These are phyloP conservation scores for Netelia fuscicornis DNA, from an alignment of 2,888 invertebrate genomes.

Conservation along the genomic window DNA sequence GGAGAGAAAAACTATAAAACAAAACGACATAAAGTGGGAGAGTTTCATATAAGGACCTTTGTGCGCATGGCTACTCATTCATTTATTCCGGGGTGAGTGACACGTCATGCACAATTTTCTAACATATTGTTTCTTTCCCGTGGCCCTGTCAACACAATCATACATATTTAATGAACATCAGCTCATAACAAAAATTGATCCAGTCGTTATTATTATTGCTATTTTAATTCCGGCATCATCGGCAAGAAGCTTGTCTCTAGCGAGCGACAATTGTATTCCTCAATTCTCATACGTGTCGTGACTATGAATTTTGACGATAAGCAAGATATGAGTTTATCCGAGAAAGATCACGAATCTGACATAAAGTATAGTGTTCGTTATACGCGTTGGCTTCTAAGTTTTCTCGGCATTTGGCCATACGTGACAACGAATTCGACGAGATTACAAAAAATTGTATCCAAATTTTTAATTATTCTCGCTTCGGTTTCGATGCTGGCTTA, in stretches of 20 bases:
- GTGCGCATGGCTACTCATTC: neutral
- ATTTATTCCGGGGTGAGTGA: neutral
- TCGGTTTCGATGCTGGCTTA: conserved; percentile 2
- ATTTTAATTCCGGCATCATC: too few relatives aligned
- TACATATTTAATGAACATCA: too few relatives aligned
- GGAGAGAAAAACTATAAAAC: neutral
- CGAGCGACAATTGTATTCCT: too few relatives aligned
- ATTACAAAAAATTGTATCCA: conserved; percentile 3
- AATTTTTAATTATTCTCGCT: conserved; percentile 9
- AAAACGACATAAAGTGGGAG: neutral
- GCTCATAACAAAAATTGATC: too few relatives aligned
- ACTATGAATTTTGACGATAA: too few relatives aligned
- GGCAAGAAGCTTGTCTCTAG: too few relatives aligned
- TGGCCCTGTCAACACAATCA: too few relatives aligned
- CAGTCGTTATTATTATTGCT: too few relatives aligned
- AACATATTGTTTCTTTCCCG: neutral
- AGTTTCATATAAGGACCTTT: neutral
- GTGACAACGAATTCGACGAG: conserved; percentile 44
- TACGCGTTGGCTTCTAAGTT: conserved; percentile 48
- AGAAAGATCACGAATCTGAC: conserved; percentile 23
- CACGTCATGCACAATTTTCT: neutral
- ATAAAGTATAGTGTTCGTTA: conserved; percentile 35
- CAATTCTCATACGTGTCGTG: too few relatives aligned
- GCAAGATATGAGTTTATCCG: neutral
- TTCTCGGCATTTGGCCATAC: conserved; percentile 61